phyloP scores from a whole-genome alignment of 2,888 invertebrate genomes.

The Trichopoda pennipes region DNA sequence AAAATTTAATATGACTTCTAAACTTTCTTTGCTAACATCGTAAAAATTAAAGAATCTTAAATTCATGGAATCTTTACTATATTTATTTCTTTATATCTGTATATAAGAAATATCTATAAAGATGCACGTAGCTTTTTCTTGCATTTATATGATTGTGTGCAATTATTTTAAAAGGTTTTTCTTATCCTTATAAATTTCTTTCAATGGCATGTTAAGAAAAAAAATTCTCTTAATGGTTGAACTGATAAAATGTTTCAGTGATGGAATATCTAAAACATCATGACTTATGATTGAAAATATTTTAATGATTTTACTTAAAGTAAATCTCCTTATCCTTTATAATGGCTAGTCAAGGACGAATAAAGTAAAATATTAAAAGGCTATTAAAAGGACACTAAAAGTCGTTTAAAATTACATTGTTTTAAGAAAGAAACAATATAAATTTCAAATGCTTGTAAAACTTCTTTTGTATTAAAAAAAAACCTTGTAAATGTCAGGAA shows the following conservation, averaged over 20 bases:
- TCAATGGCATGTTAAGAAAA: slow-evolving; percentile 18
- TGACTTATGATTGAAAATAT: slow-evolving; percentile 46
- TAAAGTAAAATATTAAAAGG: slow-evolving; percentile 1
- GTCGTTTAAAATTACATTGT: no score
- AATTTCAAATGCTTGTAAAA: no score
- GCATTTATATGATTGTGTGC: slow-evolving; percentile 37
- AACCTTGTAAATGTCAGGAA: no score
- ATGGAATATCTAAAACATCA: slow-evolving; percentile 3
- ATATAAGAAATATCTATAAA: background rate
- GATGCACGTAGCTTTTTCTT: slow-evolving; percentile 23
- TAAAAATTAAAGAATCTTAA: no score
- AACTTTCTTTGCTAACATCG: no score
- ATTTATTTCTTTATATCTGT: background rate
- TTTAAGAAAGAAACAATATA: no score
- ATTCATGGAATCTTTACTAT: no score
- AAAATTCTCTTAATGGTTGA: slow-evolving; percentile 18
- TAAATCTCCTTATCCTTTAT: slow-evolving; percentile 1
- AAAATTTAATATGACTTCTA: no score
- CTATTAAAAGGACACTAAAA: background rate
- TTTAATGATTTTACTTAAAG: slow-evolving; percentile 31
- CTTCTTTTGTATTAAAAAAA: no score
- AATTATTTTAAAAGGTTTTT: slow-evolving; percentile 66
- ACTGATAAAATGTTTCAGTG: background rate
- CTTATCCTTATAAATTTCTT: slow-evolving; percentile 42
- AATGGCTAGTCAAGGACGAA: slow-evolving; percentile 22